A percentile compares a stretch with the other conserved stretches of the same genome.
phyloP scores from a whole-genome alignment of 1,140 invertebrate species.

The Scaptomyza montana region DNA sequence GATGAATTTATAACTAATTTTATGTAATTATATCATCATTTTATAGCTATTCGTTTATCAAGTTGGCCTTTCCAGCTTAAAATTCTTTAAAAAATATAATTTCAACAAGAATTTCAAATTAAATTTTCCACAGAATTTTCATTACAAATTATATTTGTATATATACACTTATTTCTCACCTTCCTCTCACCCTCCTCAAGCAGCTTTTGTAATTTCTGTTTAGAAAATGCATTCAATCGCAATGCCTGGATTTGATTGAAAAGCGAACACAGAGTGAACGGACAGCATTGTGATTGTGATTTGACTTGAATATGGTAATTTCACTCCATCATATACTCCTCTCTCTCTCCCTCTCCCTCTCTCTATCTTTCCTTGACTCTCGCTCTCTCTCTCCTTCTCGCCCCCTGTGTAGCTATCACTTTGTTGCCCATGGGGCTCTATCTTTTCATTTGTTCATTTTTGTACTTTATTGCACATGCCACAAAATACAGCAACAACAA shows the following conservation, averaged over 20 bases:
- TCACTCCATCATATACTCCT: slow-evolving; percentile 14
- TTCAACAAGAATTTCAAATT: no score
- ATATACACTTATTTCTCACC: not conserved
- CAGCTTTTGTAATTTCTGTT: slow-evolving; percentile 40
- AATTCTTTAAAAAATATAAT: no score
- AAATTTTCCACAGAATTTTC: no score
- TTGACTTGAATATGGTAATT: slow-evolving; percentile 81
- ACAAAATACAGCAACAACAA: slow-evolving; percentile 22
- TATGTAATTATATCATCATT: no score
- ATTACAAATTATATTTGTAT: no score
- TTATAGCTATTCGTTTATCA: no score
- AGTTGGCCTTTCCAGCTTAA: no score
- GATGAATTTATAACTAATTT: no score
- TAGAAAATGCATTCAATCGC: slow-evolving; percentile 46
- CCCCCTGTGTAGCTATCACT: slow-evolving; percentile 2
- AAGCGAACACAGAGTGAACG: slow-evolving; percentile 42
- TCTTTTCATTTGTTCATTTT: slow-evolving; percentile 34
- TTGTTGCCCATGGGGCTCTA: slow-evolving; percentile 29
- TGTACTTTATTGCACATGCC: slow-evolving; percentile 50
- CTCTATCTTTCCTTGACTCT: not conserved
- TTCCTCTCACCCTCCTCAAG: not conserved
- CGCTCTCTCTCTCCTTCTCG: slow-evolving; percentile 2
- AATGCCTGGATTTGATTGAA: slow-evolving; percentile 74
- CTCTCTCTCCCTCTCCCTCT: not conserved
- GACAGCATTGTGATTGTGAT: slow-evolving; percentile 69